phyloP scores from a whole-genome alignment of 2,888 invertebrate genomes.

The Iphiclides podalirius region DNA sequence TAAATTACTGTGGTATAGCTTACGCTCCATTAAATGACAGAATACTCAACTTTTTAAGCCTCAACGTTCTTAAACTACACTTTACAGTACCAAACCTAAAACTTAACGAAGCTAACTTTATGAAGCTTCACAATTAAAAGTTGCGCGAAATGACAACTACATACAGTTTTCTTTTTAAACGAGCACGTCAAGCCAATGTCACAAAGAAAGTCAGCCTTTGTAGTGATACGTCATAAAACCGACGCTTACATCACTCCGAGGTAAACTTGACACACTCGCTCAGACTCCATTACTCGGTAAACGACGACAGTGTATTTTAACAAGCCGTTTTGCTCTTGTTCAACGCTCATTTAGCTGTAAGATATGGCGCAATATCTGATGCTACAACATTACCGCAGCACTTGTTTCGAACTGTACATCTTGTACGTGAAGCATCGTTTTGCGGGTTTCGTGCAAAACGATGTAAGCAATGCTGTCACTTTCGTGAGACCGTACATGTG shows the following conservation, averaged over 20 bases:
- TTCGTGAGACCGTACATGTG: background rate
- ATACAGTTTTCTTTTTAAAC: no score
- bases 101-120: no score
- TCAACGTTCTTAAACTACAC: no score
- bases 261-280: constrained; percentile 65
- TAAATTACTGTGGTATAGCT: no score
- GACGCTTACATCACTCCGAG: constrained; percentile 45
- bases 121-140: no score
- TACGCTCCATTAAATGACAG: no score
- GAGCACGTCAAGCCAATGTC: no score
- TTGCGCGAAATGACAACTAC: no score
- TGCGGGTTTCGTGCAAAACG: background rate
- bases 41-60: no score
- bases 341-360: constrained; percentile 16
- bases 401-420: constrained; percentile 2
- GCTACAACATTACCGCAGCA: constrained; percentile 9
- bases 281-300: constrained; percentile 18
- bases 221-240: constrained; percentile 23
- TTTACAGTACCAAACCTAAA: no score
- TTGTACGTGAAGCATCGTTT: constrained; percentile 10
- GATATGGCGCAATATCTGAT: constrained; percentile 1
- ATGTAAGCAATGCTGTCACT: constrained; percentile 9
- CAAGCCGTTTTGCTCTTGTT: constrained; percentile 8
- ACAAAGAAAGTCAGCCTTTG: no score
- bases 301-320: constrained; percentile 13